phyloP scores from a whole-genome alignment of 2,797 vertebrate genomes.

The Gobio occitaniae region DNA sequence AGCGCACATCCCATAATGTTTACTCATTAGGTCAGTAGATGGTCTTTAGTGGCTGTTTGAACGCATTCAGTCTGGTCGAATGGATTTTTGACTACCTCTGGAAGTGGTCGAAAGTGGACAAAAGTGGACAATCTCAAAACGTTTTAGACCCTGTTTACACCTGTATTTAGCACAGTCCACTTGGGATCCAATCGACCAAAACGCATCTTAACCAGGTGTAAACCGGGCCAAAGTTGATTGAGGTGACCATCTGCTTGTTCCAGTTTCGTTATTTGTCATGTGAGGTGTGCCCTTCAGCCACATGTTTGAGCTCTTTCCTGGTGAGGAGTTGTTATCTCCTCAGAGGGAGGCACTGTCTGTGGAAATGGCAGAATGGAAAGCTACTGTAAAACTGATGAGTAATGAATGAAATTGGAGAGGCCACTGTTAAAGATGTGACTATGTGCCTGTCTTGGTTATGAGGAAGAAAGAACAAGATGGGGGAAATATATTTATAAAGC shows the following conservation, averaged over 20 bases:
- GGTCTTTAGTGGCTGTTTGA: too few relatives aligned
- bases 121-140: not conserved
- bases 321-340: not conserved
- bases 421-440: not conserved
- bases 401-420: not conserved
- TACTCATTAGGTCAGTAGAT: not conserved
- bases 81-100: too few relatives aligned
- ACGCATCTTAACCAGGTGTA: not conserved
- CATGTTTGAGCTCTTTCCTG: not conserved
- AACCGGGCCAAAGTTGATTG: not conserved
- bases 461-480: not conserved
- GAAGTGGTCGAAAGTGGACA: not conserved
- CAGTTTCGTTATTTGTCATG: constrained; percentile 29
- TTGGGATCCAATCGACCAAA: not conserved
- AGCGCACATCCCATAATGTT: too few relatives aligned
- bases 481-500: not conserved
- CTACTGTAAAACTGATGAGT: constrained; percentile 2
- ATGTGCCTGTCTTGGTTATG: not conserved
- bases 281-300: not conserved
- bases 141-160: not conserved
- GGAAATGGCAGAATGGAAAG: constrained; percentile 4
- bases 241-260: not conserved
- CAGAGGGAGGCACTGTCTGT: not conserved
- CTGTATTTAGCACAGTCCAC: not conserved
- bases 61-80: too few relatives aligned